Evolutionary conservation across 2,797 vertebrate genomes (phyloP), one percentile per base, ranked within the genome.

Genomic region (Uromys caudimaculatus): DNA sequence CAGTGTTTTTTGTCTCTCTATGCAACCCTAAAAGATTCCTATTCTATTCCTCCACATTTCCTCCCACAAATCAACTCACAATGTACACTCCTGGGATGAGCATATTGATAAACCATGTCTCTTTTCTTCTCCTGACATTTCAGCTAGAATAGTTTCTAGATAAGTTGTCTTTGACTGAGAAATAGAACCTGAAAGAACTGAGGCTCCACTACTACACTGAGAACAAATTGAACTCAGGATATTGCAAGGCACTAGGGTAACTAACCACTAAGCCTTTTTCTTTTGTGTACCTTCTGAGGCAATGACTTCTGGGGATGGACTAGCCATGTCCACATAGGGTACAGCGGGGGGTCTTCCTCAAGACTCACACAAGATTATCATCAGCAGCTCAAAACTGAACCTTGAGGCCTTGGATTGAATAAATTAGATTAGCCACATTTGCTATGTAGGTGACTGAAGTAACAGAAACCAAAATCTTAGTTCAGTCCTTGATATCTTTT

Each of bases 291-390:
- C 44, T 38, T 54, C 23, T 32, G 2, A 35, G 4, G 64, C 60
- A 91, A 1, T 83, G 60, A 50, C 24, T 47, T 84, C 54, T 32
- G 69, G 44, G 58, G 32, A 76, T 54, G 83, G 81, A 44, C 19
- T 17, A 50, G 17, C 17, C 35, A 23, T 13, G 4, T 10, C 17
- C 62, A 47, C 8, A 21, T 32, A 32, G 88, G n/a, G 54, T 67
- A 11, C 21, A 58, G 0, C 0, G 8, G 2, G 47, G 9, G 6
- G 14, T 16, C 13, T 3, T 69, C 14, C n/a, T 32, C 58, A 35
- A 44, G 3, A 23, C 17, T 13, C 16, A 35, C 29, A 29, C 27
- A 62, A 38, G 5, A 35, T 52, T 71, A 35, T 10, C 67, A 2
- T 35, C 11, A 73, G 47, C 23, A 71, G 38, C 35, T 85, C 38